phyloP scores from a whole-genome alignment of 2,888 invertebrate genomes.

The Lutraria lutraria region DNA sequence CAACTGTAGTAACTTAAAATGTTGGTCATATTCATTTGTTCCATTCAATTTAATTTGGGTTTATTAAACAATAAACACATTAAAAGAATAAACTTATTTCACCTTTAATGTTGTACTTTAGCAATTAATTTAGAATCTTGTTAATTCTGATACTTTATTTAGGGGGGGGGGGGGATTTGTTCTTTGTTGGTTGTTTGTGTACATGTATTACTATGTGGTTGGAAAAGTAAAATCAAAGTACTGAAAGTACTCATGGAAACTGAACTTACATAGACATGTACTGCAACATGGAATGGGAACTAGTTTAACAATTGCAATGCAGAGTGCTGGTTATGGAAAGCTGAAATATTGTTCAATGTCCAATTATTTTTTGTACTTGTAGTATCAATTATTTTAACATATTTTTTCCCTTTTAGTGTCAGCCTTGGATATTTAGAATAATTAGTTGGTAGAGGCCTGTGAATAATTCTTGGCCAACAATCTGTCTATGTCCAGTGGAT shows the following conservation, averaged over 20 bases:
- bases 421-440: conserved; percentile 25
- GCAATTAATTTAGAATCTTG: background rate
- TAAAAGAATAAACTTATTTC: background rate
- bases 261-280: too few relatives aligned
- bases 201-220: too few relatives aligned
- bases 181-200: too few relatives aligned
- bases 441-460: conserved; percentile 17
- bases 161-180: too few relatives aligned
- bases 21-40: background rate
- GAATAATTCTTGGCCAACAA: conserved; percentile 31
- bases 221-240: too few relatives aligned
- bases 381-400: background rate
- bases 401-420: conserved; percentile 43
- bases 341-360: too few relatives aligned
- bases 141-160: too few relatives aligned
- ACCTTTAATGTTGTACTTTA: too few relatives aligned
- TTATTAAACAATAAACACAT: background rate
- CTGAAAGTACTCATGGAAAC: too few relatives aligned
- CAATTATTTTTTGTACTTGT: background rate
- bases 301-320: too few relatives aligned
- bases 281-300: too few relatives aligned
- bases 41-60: background rate
- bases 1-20: background rate
- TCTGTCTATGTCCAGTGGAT: conserved; percentile 29
- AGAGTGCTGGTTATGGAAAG: too few relatives aligned